These are phyloP conservation scores for Drosophila pseudoananassae DNA, from an alignment of 1,140 invertebrate genomes.

Conservation along the genomic window DNA sequence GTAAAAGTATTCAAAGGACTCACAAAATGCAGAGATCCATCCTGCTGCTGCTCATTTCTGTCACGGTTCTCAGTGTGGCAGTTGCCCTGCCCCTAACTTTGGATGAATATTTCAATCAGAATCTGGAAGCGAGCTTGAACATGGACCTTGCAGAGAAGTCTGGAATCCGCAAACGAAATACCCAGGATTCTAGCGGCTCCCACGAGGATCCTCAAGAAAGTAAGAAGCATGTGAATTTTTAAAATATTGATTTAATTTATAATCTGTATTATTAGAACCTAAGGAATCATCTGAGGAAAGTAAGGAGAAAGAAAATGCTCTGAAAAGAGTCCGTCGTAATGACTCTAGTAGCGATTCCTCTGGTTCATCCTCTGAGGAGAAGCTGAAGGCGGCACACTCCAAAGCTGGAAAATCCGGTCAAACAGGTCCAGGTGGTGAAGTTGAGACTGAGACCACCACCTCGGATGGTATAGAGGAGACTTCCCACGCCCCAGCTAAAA, in stretches of 20 bases:
- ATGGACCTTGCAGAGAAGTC: not conserved
- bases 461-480: conserved; percentile 3
- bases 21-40: conserved; percentile 17
- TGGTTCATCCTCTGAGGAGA: conserved; percentile 17
- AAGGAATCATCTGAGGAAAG: conserved; percentile 22
- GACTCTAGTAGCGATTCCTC: not conserved
- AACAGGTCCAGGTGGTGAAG: not conserved
- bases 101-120: conserved; percentile 11
- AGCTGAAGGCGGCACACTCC: not conserved
- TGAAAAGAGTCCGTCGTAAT: not conserved
- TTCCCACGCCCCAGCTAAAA: not conserved
- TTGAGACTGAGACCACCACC: not conserved
- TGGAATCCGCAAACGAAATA: conserved; percentile 2
- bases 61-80: not conserved
- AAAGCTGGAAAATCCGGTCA: not conserved
- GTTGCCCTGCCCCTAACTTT: conserved; percentile 9
- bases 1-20: not conserved
- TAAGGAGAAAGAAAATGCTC: conserved; percentile 14
- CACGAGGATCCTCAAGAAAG: too few species aligned
- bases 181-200: conserved; percentile 20
- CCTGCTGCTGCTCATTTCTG: conserved; percentile 7
- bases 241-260: too few species aligned
- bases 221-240: too few species aligned
- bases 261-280: too few species aligned
- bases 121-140: conserved; percentile 5